Evolutionary conservation across 2,797 vertebrate genomes (phyloP).

Genomic region (Notolepis coatsorum): DNA sequence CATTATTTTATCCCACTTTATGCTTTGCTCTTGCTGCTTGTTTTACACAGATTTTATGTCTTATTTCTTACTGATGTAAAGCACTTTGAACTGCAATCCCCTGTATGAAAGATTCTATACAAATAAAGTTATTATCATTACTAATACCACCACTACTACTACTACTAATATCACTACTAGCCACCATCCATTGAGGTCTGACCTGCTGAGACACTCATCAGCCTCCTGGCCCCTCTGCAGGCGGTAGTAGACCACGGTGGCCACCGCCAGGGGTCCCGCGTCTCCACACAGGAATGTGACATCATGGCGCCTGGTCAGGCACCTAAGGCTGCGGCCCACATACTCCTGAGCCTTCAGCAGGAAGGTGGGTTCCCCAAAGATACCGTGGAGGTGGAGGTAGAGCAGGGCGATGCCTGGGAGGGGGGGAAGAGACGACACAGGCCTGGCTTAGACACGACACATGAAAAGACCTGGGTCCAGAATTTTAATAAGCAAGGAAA

Average conservation of each 20-base stretch:
- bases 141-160: no score
- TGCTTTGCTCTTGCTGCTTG: no score
- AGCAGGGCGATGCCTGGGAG: constrained; percentile 91
- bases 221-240: constrained; percentile 87
- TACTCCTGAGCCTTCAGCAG: constrained; percentile 89
- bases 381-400: constrained; percentile 90
- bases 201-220: constrained; percentile 91
- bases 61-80: no score
- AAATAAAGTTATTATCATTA: no score
- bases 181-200: constrained; percentile 24
- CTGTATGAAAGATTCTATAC: no score
- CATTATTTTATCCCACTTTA: no score
- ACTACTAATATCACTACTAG: no score
- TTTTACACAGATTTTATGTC: no score
- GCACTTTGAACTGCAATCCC: no score
- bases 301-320: constrained; percentile 84
- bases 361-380: constrained; percentile 86
- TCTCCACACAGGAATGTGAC: constrained; percentile 96
- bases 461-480: neutral
- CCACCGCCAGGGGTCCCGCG: constrained; percentile 90
- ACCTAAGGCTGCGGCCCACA: constrained; percentile 84
- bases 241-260: constrained; percentile 87
- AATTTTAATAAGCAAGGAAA: no score
- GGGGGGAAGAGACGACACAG: neutral
- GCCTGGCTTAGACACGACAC: neutral